phyloP scores from a whole-genome alignment of 1,140 invertebrate species.

The Camponotus pennsylvanicus region DNA sequence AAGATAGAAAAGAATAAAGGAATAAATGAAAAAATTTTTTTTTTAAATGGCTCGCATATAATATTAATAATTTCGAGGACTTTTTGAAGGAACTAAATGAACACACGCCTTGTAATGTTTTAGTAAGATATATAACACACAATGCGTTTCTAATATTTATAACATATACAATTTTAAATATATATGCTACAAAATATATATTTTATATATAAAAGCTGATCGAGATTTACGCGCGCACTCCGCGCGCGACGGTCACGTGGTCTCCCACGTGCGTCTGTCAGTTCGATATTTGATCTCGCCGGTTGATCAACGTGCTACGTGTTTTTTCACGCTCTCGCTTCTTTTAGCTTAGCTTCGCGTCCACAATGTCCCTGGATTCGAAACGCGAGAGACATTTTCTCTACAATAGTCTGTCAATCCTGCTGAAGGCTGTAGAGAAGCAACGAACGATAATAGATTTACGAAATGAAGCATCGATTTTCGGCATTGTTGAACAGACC shows the following conservation, averaged over 20 bases:
- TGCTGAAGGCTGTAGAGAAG: conserved; percentile 89
- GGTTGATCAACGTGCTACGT: not conserved
- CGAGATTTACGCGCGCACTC: not conserved
- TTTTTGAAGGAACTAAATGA: too few species aligned
- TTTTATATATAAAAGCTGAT: not conserved
- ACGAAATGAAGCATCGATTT: conserved; percentile 88
- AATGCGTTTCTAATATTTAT: not conserved
- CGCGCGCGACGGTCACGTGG: not conserved
- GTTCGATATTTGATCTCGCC: not conserved
- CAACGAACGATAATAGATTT: conserved; percentile 89
- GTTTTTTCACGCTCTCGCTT: not conserved
- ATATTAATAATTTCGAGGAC: too few species aligned
- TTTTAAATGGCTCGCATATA: too few species aligned
- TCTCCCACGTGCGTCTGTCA: not conserved
- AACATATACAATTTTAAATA: too few species aligned
- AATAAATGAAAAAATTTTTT: too few species aligned
- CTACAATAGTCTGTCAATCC: conserved; percentile 87
- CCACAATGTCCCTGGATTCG: conserved; percentile 59
- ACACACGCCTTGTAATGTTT: too few species aligned
- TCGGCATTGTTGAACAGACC: conserved; percentile 87
- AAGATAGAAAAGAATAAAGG: too few species aligned
- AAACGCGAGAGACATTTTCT: conserved; percentile 85
- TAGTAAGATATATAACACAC: not conserved
- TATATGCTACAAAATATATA: not conserved
- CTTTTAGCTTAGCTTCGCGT: not conserved